Evolutionary conservation across 2,797 vertebrate species (phyloP).

Genomic region (Parotocinclus haroldoi): DNA sequence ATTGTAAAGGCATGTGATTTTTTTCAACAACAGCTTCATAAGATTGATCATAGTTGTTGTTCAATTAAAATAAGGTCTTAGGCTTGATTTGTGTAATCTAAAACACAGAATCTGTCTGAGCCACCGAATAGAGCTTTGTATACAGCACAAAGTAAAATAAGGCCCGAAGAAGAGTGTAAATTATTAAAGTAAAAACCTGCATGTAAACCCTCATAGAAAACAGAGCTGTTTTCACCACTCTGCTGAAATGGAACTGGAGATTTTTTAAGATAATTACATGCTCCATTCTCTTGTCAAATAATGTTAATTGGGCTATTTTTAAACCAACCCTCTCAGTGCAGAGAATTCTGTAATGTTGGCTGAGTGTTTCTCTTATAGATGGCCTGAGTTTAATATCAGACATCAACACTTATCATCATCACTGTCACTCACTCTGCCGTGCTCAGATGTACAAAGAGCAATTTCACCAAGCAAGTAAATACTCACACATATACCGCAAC

Average conservation of each 20-base stretch:
- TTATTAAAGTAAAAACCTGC: constrained; percentile 41
- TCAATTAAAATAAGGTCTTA: constrained; percentile 13
- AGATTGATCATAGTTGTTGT: not conserved
- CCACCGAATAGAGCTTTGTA: constrained; percentile 5
- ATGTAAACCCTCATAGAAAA: constrained; percentile 5
- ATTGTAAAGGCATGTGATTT: constrained; percentile 1
- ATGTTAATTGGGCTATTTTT: constrained; percentile 75
- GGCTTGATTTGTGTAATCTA: constrained; percentile 20
- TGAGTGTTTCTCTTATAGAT: constrained; percentile 62
- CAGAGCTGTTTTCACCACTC: constrained; percentile 20
- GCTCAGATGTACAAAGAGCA: constrained; percentile 23
- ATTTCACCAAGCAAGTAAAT: constrained; percentile 20
- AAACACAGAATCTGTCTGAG: constrained; percentile 11
- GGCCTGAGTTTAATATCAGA: constrained; percentile 63
- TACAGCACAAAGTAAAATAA: constrained; percentile 26
- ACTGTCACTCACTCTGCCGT: constrained; percentile 48
- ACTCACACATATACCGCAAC: constrained; percentile 1
- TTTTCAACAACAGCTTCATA: constrained; percentile 7
- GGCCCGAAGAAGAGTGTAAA: constrained; percentile 32
- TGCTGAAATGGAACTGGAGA: constrained; percentile 48
- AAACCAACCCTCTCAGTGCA: constrained; percentile 55
- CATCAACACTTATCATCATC: constrained; percentile 70
- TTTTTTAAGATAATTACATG: constrained; percentile 51
- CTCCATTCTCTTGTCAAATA: constrained; percentile 61
- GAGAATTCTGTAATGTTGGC: constrained; percentile 67